Percentiles rank a stretch among this genome's conserved stretches.
Conservation (phyloP, 2,797 vertebrate species). For the Esox lucius region DNA sequence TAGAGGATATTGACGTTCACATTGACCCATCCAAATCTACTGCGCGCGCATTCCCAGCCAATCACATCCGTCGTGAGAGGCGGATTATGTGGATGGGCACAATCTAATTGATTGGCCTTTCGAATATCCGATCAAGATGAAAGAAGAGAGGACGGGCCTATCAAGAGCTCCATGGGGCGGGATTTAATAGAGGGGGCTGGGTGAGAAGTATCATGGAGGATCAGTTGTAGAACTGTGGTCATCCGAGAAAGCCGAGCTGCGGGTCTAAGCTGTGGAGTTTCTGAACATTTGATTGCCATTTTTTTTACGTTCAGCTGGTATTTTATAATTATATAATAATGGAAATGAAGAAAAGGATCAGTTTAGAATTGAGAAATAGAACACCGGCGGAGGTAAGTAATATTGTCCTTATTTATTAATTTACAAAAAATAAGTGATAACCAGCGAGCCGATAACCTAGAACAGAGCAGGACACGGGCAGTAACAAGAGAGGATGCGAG, state of each 20-base stretch:
- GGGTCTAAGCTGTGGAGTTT: slow-evolving; percentile 65
- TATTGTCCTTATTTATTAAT: slow-evolving; percentile 36
- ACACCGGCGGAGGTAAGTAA: slow-evolving; percentile 85
- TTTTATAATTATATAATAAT: slow-evolving; percentile 57
- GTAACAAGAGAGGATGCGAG: slow-evolving; percentile 14
- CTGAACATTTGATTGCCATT: slow-evolving; percentile 32
- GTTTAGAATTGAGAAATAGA: slow-evolving; percentile 86
- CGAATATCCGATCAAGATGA: slow-evolving; percentile 42
- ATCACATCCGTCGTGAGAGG: slow-evolving; percentile 28
- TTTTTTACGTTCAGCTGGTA: slow-evolving; percentile 11
- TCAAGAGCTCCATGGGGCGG: slow-evolving; percentile 63
- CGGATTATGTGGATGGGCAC: slow-evolving; percentile 56
- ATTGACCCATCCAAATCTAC: slow-evolving; percentile 55
- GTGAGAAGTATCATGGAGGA: slow-evolving; percentile 92
- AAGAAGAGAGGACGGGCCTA: slow-evolving; percentile 56
- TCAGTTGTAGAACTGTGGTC: slow-evolving; percentile 84
- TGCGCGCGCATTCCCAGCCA: slow-evolving; percentile 63
- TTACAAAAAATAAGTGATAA: slow-evolving; percentile 50
- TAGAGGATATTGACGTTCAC: slow-evolving; percentile 46
- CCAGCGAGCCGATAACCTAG: slow-evolving; percentile 14
- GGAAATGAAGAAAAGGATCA: slow-evolving; percentile 95
- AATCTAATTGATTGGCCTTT: slow-evolving; percentile 50
- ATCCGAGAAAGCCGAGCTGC: slow-evolving; percentile 79
- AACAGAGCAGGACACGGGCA: slow-evolving; percentile 31
- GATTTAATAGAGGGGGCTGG: slow-evolving; percentile 77